A percentile compares a stretch with the other conserved stretches of the same genome.
Conservation (phyloP, 2,113 vertebrate species). For the Labrus mixtus region DNA sequence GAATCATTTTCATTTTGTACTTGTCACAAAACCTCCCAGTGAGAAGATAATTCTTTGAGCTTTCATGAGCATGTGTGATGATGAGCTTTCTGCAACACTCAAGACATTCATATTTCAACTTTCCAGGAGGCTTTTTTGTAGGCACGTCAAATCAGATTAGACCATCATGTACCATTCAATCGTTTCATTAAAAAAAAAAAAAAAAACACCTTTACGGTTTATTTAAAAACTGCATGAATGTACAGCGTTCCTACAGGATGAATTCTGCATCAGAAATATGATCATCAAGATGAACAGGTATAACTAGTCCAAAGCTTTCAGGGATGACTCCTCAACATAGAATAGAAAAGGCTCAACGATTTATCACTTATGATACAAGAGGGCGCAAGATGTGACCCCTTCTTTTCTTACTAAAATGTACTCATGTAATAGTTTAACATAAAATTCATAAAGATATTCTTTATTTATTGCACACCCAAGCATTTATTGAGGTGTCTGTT, state of each 20-base stretch:
- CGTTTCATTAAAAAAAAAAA: not conserved
- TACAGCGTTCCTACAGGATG: conserved; percentile 72
- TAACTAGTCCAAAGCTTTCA: conserved; percentile 73
- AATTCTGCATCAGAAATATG: conserved; percentile 69
- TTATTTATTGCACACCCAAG: conserved; percentile 80
- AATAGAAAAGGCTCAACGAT: conserved; percentile 54
- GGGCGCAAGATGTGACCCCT: conserved; percentile 36
- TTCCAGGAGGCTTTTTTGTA: conserved; percentile 31
- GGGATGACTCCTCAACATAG: conserved; percentile 68
- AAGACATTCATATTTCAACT: conserved; percentile 30
- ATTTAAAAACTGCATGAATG: conserved; percentile 72
- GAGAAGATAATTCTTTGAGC: not conserved
- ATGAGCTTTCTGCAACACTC: conserved; percentile 25
- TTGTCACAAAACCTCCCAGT: conserved; percentile 3
- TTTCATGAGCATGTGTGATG: conserved; percentile 23
- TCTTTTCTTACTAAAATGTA: conserved; percentile 66
- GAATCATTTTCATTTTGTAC: conserved; percentile 21
- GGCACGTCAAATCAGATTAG: conserved; percentile 17
- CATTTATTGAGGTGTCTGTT: conserved; percentile 54
- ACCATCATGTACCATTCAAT: conserved; percentile 1
- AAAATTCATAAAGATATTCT: conserved; percentile 46
- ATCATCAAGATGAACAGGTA: conserved; percentile 64
- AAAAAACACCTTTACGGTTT: conserved; percentile 35
- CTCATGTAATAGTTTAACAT: conserved; percentile 62
- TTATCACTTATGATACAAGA: conserved; percentile 58